A percentile compares a stretch with the other conserved stretches of the same genome.
Conservation (phyloP, 2,797 vertebrate genomes). For the Melanotaenia trifasciata region DNA sequence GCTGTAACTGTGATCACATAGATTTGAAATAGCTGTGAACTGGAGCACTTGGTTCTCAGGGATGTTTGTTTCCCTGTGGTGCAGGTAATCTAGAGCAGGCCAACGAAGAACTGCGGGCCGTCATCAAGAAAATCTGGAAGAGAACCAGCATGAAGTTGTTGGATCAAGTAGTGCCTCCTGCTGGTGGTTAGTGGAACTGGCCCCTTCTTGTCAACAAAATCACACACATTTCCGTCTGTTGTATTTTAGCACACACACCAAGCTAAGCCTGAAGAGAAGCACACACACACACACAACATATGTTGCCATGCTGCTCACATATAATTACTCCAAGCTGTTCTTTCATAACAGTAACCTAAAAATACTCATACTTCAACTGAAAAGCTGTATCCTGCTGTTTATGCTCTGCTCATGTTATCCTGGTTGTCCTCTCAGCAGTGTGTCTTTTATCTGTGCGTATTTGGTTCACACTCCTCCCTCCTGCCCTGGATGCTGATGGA, state of each 20-base stretch:
- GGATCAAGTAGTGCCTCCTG: slow-evolving; percentile 98
- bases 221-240: slow-evolving; percentile 18
- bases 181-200: slow-evolving; percentile 92
- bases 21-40: slow-evolving; percentile 27
- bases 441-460: slow-evolving; percentile 70
- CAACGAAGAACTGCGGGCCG: slow-evolving; percentile 97
- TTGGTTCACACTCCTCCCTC: slow-evolving; percentile 54
- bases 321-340: slow-evolving; percentile 37
- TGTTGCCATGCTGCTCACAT: slow-evolving; percentile 34
- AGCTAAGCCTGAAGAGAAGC: slow-evolving; percentile 25
- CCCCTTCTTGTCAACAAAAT: slow-evolving; percentile 38
- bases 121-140: slow-evolving; percentile 99
- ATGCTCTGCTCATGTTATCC: slow-evolving; percentile 70
- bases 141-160: slow-evolving; percentile 99
- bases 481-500: slow-evolving; percentile 72
- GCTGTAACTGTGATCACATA: slow-evolving; percentile 9
- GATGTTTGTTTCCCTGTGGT: slow-evolving; percentile 35
- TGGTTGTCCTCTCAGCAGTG: slow-evolving; percentile 66
- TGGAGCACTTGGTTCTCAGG: slow-evolving; percentile 33
- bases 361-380: slow-evolving; percentile 11
- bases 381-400: slow-evolving; percentile 60
- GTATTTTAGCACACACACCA: slow-evolving; percentile 33
- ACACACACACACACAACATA: slow-evolving; percentile 45
- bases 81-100: slow-evolving; percentile 98
- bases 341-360: slow-evolving; percentile 17